These are phyloP conservation scores for Volucella inanis DNA, from an alignment of 2,888 invertebrate genomes.

Conservation along the genomic window DNA sequence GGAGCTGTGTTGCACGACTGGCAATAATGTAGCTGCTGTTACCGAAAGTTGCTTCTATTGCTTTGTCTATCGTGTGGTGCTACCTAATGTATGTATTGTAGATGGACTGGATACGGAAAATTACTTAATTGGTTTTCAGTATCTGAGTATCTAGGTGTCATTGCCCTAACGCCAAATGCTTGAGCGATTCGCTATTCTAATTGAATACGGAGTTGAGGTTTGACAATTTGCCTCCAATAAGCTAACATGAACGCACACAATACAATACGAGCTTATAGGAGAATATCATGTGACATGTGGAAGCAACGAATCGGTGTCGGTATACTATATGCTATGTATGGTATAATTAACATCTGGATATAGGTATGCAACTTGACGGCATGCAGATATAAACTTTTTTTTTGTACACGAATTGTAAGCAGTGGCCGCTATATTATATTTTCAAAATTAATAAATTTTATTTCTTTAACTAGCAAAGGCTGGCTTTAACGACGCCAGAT, in stretches of 20 bases:
- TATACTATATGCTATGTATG: constrained; percentile 13
- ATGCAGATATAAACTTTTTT: neutral
- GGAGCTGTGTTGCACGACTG: constrained; percentile 14
- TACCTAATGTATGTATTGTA: neutral
- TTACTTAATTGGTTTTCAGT: constrained; percentile 18
- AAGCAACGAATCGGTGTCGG: constrained; percentile 13
- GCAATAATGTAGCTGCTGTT: constrained; percentile 44
- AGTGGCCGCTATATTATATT: too few relatives aligned
- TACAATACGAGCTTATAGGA: neutral
- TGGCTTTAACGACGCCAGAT: too few relatives aligned
- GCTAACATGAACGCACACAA: neutral
- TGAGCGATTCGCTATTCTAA: constrained; percentile 26
- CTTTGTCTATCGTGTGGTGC: neutral
- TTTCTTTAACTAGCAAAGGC: too few relatives aligned
- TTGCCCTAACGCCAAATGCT: constrained; percentile 33
- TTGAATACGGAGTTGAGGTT: constrained; percentile 31
- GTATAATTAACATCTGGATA: neutral
- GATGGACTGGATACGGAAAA: neutral
- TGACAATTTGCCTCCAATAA: constrained; percentile 5
- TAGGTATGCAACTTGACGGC: neutral
- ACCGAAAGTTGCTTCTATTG: neutral
- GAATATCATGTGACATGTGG: constrained; percentile 36
- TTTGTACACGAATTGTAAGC: neutral
- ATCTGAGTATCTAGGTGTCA: constrained; percentile 37
- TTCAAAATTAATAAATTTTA: too few relatives aligned